A percentile compares a stretch with the other conserved stretches of the same genome.
phyloP scores from a whole-genome alignment of 2,797 vertebrate species.

The Synanceia verrucosa region DNA sequence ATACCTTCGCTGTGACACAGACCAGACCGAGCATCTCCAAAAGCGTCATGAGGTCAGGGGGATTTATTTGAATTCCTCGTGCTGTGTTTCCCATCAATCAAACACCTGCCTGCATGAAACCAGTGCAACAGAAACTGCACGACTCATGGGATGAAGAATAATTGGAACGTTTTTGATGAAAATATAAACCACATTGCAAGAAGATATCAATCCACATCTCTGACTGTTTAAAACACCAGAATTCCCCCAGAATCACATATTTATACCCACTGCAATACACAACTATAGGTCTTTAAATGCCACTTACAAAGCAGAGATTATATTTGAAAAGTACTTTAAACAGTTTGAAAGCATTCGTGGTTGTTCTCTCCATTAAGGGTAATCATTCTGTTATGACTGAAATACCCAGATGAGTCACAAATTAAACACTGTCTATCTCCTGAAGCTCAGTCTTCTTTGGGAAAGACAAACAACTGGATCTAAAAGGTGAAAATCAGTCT shows the following conservation, averaged over 20 bases:
- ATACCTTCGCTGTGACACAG: conserved; percentile 44
- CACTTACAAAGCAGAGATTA: not conserved
- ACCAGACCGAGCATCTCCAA: conserved; percentile 10
- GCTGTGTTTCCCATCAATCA: conserved; percentile 15
- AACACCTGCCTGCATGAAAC: conserved; percentile 17
- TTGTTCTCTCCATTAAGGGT: not conserved
- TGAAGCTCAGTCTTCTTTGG: not conserved
- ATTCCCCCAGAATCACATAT: not conserved
- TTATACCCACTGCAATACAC: not conserved
- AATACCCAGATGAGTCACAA: conserved; percentile 21
- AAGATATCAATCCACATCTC: not conserved
- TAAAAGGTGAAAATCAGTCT: not conserved
- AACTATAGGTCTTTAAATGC: not conserved
- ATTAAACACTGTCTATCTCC: conserved; percentile 2
- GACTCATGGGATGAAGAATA: not conserved
- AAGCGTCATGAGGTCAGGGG: conserved; percentile 27
- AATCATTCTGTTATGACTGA: conserved; percentile 8
- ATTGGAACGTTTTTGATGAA: not conserved
- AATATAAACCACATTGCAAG: not conserved
- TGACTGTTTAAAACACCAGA: conserved; percentile 30
- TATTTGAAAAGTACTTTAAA: conserved; percentile 23
- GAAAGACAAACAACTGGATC: conserved; percentile 2
- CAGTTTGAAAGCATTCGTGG: conserved; percentile 1
- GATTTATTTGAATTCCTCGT: conserved; percentile 32
- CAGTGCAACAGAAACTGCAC: not conserved